Evolutionary conservation across 2,113 vertebrate genomes (phyloP), one percentile per base, ranked within the genome.

Genomic region (Silurus asotus): DNA sequence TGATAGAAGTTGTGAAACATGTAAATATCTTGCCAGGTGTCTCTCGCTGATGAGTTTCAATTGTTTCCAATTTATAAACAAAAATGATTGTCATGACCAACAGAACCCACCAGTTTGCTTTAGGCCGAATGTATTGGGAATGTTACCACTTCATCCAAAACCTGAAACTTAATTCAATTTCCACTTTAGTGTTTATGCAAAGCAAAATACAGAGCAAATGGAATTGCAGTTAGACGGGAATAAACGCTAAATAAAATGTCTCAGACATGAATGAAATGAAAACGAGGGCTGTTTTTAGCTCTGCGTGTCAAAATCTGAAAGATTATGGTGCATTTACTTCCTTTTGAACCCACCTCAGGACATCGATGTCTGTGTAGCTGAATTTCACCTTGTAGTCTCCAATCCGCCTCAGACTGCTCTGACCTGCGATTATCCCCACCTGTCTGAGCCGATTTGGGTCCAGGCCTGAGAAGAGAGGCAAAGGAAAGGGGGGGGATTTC

Each of bases 331-430:
- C 6, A 19, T 58, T 20, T 79, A 59, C 59, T 19, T 78, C 55
- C 76, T 78, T 37, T 17, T 62, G 20, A 69, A 53, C 95, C 94
- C 88, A 98, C 98, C 97, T 98, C 89, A 99, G 96, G 55, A 98
- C 89, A 67, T 99, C 97, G 17, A 98, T 96, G 90, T 99, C 98
- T 6, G 94, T 96, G 92, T 97, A 98, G 95, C 95, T 96, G 0
- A 98, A 96, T 87, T 99, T 99, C 88, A 98, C 96, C 89, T 96
- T 93, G 93, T 99, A 99, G 91, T 99, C 98, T 80, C 98, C 98
- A 4, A 99, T 97, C 83, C 97, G 95, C 82, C 98, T 94, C 85
- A 97, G 98, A 92, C 98, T 99, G 91, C 95, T 96, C 93, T 99
- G 97, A 48, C 97, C 98, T 3, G 95, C 94, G 70, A 99, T 96